Evolutionary conservation across 2,888 invertebrate species (phyloP).

Genomic region (Harmothoe impar): DNA sequence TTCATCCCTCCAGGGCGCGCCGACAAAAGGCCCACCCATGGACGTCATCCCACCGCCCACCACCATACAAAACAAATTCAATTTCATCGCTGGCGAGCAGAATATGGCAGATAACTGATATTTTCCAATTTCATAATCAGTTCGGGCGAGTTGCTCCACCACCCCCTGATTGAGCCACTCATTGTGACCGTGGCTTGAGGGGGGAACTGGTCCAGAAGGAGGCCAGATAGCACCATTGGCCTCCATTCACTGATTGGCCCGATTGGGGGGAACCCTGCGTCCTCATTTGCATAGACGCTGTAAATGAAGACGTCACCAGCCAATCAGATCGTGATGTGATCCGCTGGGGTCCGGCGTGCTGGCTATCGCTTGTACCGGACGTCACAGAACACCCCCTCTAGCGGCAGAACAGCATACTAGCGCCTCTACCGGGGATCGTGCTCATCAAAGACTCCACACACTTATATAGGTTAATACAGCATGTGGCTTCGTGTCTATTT

Average conservation of each 20-base stretch:
- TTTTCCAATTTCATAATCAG: slow-evolving; percentile 51
- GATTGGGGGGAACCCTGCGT: no score
- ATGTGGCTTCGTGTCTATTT: slow-evolving; percentile 30
- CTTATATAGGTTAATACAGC: slow-evolving; percentile 43
- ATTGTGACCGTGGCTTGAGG: slow-evolving; percentile 32
- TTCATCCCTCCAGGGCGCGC: not conserved
- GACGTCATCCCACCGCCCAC: not conserved
- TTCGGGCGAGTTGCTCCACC: not conserved
- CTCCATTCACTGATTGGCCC: slow-evolving; percentile 36
- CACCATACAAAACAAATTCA: slow-evolving; percentile 15
- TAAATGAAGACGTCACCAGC: slow-evolving; percentile 34
- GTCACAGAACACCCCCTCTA: not conserved
- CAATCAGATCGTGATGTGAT: slow-evolving; percentile 42
- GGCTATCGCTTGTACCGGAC: not conserved
- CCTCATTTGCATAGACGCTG: slow-evolving; percentile 50
- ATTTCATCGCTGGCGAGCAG: slow-evolving; percentile 12
- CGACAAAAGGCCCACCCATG: slow-evolving; percentile 13
- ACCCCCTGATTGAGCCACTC: slow-evolving; percentile 3
- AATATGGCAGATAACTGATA: slow-evolving; percentile 41
- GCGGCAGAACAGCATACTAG: not conserved
- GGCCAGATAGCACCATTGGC: slow-evolving; percentile 22
- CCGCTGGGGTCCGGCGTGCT: slow-evolving; percentile 4
- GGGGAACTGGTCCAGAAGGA: slow-evolving; percentile 14
- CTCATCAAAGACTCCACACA: not conserved
- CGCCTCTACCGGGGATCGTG: not conserved